Conservation (phyloP, 2,888 invertebrate genomes). For the Lissocephala sabroskyi region DNA sequence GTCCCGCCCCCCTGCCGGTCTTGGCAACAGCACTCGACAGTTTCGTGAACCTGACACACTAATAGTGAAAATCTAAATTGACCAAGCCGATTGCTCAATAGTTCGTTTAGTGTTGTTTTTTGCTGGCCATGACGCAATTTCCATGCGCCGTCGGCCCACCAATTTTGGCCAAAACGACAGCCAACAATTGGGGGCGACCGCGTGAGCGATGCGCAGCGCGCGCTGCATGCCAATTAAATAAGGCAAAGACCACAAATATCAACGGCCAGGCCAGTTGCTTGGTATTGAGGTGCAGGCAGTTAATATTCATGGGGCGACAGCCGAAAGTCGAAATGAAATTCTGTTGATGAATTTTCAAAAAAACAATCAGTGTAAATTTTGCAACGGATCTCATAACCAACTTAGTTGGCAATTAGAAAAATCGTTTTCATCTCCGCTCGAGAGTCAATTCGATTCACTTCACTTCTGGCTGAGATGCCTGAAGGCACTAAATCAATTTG, state of each 20-base stretch:
- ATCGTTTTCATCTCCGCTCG: neutral
- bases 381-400: too few species aligned
- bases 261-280: neutral
- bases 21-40: constrained; percentile 20
- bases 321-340: too few species aligned
- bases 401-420: too few species aligned
- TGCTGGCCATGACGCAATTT: neutral
- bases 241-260: constrained; percentile 4
- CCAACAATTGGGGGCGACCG: too few species aligned
- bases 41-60: constrained; percentile 47
- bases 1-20: neutral
- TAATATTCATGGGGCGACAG: too few species aligned
- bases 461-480: neutral
- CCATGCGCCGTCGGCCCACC: constrained; percentile 17
- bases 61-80: neutral
- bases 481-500: constrained; percentile 1
- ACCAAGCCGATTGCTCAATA: too few species aligned
- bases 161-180: constrained; percentile 13
- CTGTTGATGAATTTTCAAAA: too few species aligned
- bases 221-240: constrained; percentile 46
- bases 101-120: too few species aligned
- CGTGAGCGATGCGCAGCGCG: constrained; percentile 14
- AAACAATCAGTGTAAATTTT: too few species aligned
- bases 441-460: neutral
- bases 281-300: neutral